These are phyloP conservation scores for Heterotis niloticus DNA, from an alignment of 2,113 vertebrate genomes.

Conservation along the genomic window DNA sequence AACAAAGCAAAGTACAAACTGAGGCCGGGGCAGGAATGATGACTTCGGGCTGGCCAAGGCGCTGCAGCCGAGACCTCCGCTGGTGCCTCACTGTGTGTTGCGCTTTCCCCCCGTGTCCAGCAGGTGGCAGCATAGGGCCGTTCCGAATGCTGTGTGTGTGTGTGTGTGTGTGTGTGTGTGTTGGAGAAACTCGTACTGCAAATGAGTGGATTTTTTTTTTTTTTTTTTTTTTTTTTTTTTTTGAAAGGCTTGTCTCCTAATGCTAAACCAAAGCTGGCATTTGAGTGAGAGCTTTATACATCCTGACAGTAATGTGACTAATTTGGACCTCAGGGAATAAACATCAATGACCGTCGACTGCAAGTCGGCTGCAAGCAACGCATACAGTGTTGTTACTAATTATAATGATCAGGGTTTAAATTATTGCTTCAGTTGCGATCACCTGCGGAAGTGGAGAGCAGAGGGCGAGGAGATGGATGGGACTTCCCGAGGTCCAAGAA, in stretches of 20 bases:
- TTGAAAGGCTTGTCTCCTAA: too few species aligned
- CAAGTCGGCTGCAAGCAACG: background rate
- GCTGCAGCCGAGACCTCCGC: too few species aligned
- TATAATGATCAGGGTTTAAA: background rate
- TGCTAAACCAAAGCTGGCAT: background rate
- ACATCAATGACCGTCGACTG: background rate
- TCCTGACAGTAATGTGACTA: background rate
- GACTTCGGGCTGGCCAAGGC: too few species aligned
- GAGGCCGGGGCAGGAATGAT: too few species aligned
- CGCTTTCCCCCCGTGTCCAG: background rate
- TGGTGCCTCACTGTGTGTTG: background rate
- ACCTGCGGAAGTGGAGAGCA: too few species aligned
- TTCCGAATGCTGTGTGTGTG: background rate
- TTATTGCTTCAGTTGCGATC: too few species aligned
- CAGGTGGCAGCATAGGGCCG: slow-evolving; percentile 20
- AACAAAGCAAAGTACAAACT: too few species aligned
- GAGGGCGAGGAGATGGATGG: too few species aligned
- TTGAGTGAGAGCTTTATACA: background rate
- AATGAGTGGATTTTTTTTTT: background rate
- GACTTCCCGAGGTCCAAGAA: too few species aligned
- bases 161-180: background rate
- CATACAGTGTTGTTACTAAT: background rate
- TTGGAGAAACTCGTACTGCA: background rate
- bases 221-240: background rate
- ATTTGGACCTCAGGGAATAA: background rate